These are phyloP conservation scores for Spodoptera littoralis DNA, from an alignment of 2,888 invertebrate genomes.

Conservation along the genomic window DNA sequence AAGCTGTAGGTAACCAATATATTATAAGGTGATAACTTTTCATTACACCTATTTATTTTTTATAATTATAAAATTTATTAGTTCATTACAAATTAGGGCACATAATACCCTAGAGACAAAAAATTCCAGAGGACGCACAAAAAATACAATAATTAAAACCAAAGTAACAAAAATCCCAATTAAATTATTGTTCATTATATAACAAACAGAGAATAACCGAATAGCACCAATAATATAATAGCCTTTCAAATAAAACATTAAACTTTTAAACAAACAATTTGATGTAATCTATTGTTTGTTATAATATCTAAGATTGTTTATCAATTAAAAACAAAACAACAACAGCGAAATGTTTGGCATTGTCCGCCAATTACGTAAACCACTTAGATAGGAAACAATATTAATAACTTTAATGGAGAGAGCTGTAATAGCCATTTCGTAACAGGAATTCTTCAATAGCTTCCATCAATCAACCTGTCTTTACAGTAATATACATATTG, in stretches of 20 bases:
- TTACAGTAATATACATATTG: too few species aligned
- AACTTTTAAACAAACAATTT: slow-evolving; percentile 14
- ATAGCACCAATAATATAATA: not conserved
- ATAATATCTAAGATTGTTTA: slow-evolving; percentile 18
- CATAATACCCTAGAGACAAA: too few species aligned
- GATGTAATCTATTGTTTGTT: slow-evolving; percentile 37
- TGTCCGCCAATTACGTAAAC: slow-evolving; percentile 10
- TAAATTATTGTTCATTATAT: slow-evolving; percentile 13
- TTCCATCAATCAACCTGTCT: too few species aligned
- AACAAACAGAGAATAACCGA: slow-evolving; percentile 4
- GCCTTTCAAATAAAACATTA: slow-evolving; percentile 11
- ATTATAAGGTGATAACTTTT: too few species aligned
- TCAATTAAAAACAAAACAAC: slow-evolving; percentile 45
- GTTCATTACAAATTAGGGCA: too few species aligned
- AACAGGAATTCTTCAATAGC: not conserved
- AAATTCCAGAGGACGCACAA: too few species aligned
- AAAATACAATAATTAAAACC: too few species aligned
- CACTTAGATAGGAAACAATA: not conserved
- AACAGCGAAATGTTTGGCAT: slow-evolving; percentile 7
- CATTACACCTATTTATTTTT: too few species aligned
- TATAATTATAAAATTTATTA: too few species aligned
- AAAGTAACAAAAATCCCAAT: slow-evolving; percentile 7
- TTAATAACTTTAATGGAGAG: slow-evolving; percentile 1
- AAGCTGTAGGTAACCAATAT: too few species aligned
- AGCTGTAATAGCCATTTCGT: not conserved